Evolutionary conservation across 2,888 invertebrate genomes (phyloP), one percentile per base, ranked within the genome.

Genomic region (Glaucopsyche alexis): DNA sequence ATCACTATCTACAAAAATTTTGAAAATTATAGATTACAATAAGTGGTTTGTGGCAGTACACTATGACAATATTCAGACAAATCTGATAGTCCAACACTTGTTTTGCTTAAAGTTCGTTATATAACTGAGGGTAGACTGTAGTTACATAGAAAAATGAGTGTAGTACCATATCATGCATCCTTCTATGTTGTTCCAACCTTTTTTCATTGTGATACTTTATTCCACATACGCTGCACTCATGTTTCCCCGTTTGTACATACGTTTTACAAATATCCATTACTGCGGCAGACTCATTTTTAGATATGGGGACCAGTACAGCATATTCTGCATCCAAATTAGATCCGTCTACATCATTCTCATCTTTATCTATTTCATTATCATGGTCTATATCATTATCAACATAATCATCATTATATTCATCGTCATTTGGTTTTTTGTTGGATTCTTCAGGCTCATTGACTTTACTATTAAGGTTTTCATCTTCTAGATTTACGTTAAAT

Each of bases 121-220:
- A 2, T 29, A 29, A 29, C 29, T 42, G 8, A 42, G 42, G 42
- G 42, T 8, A 42, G 6, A 42, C 7, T 42, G 42, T 42, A 42
- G 42, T 42, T 42, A 5, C 42, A 42, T 8, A 55, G 19, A 19
- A 19, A 55, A 19, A 66, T 9, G 13, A 72, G 40, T 74, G 49
- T 38, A 78, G 81, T 80, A 90, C 92, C 85, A 83, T 85, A 78
- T 90, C 88, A 85, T 92, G 92, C 88, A 90, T 90, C 29, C 90
- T 81, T 77, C 81, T 81, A 79, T 92, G 92, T 29, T 81, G 72
- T 16, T 81, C 83, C 71, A 87, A 78, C 14, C 85, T 80, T 40
- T 82, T 82, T 40, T 87, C 85, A 80, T 80, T 86, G 67, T 80
- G 79, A 78, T 84, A 89, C 7, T 81, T 76, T 66, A 86, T 88